These are phyloP conservation scores for Lacerta viridis DNA, from an alignment of 2,797 vertebrate species.

Conservation along the genomic window DNA sequence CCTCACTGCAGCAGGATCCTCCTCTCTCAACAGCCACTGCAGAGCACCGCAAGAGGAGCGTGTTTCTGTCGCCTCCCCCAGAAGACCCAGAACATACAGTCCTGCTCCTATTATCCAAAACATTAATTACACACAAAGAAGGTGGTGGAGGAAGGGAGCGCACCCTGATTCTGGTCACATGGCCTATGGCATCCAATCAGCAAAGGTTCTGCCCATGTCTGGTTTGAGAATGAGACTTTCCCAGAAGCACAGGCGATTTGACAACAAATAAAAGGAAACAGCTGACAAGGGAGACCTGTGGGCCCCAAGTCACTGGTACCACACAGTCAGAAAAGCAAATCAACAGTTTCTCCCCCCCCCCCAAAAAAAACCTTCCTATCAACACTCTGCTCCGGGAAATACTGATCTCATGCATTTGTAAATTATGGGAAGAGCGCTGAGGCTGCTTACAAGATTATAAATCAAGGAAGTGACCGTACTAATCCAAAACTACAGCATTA, in stretches of 20 bases:
- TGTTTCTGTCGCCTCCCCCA: neutral
- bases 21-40: neutral
- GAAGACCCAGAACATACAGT: neutral
- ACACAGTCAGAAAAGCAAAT: neutral
- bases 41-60: neutral
- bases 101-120: neutral
- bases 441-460: neutral
- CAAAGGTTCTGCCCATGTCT: conserved; percentile 3
- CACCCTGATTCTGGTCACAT: conserved; percentile 2
- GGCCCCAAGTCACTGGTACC: neutral
- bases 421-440: neutral
- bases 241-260: conserved; percentile 30
- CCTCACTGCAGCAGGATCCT: neutral
- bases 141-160: neutral
- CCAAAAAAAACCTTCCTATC: neutral
- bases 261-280: conserved; percentile 39
- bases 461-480: too few relatives aligned
- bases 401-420: neutral
- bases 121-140: neutral
- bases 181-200: neutral
- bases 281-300: conserved; percentile 6
- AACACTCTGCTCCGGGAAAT: neutral
- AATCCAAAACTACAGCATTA: neutral
- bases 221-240: conserved; percentile 10
- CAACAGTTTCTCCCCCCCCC: neutral